Evolutionary conservation across 2,797 vertebrate genomes (phyloP), one percentile per base, ranked within the genome.

Genomic region (Martes flavigula): DNA sequence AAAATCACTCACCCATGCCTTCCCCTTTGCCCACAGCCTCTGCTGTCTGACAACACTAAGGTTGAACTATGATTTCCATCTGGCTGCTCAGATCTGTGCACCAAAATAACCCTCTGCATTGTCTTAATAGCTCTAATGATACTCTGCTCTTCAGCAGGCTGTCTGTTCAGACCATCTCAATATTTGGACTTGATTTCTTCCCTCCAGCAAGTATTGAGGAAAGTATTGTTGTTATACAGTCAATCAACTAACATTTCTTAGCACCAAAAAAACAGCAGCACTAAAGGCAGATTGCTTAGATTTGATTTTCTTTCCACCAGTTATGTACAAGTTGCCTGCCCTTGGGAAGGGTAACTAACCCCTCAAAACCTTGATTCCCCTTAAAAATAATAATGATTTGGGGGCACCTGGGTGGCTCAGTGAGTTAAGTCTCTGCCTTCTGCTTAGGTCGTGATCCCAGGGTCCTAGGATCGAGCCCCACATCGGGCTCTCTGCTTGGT

Each of bases 1-100:
- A 95, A 97, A 98, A 94, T 93, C 94, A 85, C 87, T 98, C 98
- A 98, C 97, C 98, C 96, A 0, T 96, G 75, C 73, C 90, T 92
- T 96, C 90, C 94, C 97, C 97, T 97, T 93, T 97, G 97, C 97
- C 97, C 88, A 82, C 48, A 96, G 95, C 83, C 97, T 97, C 96
- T 94, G 96, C 97, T 95, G 94, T 96, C 97, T 98, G 97, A 98
- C 97, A 97, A 96, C 96, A 96, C 95, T 51, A 85, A 97, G 96
- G 90, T 70, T 97, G 97, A 98, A 98, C 98, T 98, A 96, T 38
- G 46, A 95, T 97, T 98, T 98, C 97, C 97, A 97, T 97, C 96
- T 97, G 97, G 97, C 97, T 97, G 94, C 96, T 91, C 96, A 96
- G 94, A 98, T 86, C 90, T 7, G 54, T 97, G 91, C 54, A 94